Base-by-base conservation (phyloP, 2,113 vertebrate species). In the Tiliqua scincoides region DNA sequence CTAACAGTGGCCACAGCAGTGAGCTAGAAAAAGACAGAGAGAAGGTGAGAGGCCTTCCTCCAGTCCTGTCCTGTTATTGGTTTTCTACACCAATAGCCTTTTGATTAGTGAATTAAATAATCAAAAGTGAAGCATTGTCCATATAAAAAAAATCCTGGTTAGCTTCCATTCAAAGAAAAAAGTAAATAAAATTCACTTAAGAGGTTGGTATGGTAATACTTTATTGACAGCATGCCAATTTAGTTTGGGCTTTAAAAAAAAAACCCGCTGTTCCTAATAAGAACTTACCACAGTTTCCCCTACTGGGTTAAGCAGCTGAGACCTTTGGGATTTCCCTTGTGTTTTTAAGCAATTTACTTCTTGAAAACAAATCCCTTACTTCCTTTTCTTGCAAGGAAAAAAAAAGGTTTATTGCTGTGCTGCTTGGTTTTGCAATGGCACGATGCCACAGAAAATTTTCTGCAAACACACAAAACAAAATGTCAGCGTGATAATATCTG, bases 301-400 rank as follows among this genome's bases (percentile, higher is more conserved):
- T 10, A 89, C 37, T 68, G 59, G 18, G 12, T 85, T 86, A 72
- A 61, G 76, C 2, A 4, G 65, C 71, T 35, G 40, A 92, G 86
- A 90, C 78, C 30, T 65, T 82, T 91, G 85, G 35, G 20, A 88
- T 84, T 91, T 87, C 57, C 81, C 71, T 71, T 84, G 61, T 30
- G 48, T 78, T 83, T 91, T 92, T 68, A 83, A 89, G 80, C 18
- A 87, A 87, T 89, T 90, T 85, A 86, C 90, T 92, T 92, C 75
- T 84, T 87, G 78, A 82, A 93, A 94, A 92, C 52, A 88, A 90
- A 83, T 93, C 85, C 90, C 30, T 65, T 82, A 80, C 78, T 95
- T 93, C 85, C 87, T 93, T 57, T 88, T 87, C 40, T 57, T 88
- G 15, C 37, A 77, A 79, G 61, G 85, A 83, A 91, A 85, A n/a